Evolutionary conservation across 1,140 invertebrate genomes (phyloP), one percentile per base, ranked within the genome.

Genomic region (Eumaeus atala): DNA sequence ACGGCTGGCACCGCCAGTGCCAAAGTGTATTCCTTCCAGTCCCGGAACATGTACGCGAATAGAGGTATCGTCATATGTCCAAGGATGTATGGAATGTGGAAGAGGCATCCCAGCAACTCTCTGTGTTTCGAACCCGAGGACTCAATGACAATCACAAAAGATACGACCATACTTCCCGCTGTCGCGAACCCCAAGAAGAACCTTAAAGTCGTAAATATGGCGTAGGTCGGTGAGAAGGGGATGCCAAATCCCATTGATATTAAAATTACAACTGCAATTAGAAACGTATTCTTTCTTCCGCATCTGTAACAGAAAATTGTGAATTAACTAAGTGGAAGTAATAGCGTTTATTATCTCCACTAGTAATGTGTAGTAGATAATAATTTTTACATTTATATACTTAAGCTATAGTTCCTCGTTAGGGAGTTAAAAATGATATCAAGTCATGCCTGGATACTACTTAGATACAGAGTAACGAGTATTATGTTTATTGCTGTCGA

Each of bases 101-200:
- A 90, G 3, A 87, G 69, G 17, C 88, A 88, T 0, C 89, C 89
- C 5, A 80, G 48, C 0, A 79, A 54, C 40, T 76, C 80, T 28
- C 81, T 65, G 59, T 83, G 81, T 11, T 73, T 69, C 0, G 74
- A 57, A 0, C 84, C 84, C 0, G 81, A 61, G 0, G 84, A 66
- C 62, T 90, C 89, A 81, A 90, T 88, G 51, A 88, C 70, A 58
- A 89, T 77, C 0, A 89, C 88, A 68, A 89, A 92, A 54, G 90
- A 91, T 48, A 90, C 79, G 11, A 91, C 80, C 89, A 91, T 91
- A 9, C 90, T 90, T 11, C 90, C 90, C 35, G 90, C 89, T 12
- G 89, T 89, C 11, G 90, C 87, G 28, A 90, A 37, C 11, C 90
- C 91, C 9, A 89, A 73, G 40, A 92, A 70, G 63, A 91, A 91